Base-by-base conservation (phyloP, 2,888 invertebrate genomes). In the Melinopterus prodromus region DNA sequence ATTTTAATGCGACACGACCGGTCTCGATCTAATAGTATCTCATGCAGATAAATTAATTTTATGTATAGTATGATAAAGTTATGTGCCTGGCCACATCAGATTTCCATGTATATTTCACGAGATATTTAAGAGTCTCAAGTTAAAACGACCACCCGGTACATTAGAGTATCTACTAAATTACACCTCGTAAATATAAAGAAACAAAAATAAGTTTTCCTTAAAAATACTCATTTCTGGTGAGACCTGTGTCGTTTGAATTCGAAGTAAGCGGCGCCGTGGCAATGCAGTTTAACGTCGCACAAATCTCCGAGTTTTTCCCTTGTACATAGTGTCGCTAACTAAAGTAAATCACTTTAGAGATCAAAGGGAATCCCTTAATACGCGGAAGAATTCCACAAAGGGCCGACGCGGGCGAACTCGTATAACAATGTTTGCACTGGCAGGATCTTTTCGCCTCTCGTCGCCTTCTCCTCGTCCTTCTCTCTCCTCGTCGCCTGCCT, bases 281-380 rank as follows among this genome's bases (percentile, higher is more conserved):
- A 26, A 26, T 26, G 26, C 26, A 26, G 26, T 26, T 26, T 26
- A 26, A 26, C 26, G 3, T 26, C 26, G 53, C 53, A 6, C 53
- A 53, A 53, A 53, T 53, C 53, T 53, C 53, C 53, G 53, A 3
- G 53, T 53, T 53, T 53, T 53, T 53, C 53, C 53, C 53, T 53
- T 53, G 53, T 53, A 53, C 53, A 53, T 53, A 53, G 53, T 53
- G 53, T 53, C 53, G 53, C 53, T 53, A 53, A 53, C 53, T 53
- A 53, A 53, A 53, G 53, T 53, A 53, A 53, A 53, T 53, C 53
- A 53, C 53, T 53, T 53, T 53, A 53, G 53, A 53, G 53, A 53
- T 53, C 53, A 53, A 53, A 53, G 53, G 26, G 53, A 53, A 53
- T 7, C 53, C 53, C 53, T 53, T 53, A 53, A 53, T 53, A 53